phyloP scores from a whole-genome alignment of 1,140 invertebrate species.

The Acromyrmex charruanus region DNA sequence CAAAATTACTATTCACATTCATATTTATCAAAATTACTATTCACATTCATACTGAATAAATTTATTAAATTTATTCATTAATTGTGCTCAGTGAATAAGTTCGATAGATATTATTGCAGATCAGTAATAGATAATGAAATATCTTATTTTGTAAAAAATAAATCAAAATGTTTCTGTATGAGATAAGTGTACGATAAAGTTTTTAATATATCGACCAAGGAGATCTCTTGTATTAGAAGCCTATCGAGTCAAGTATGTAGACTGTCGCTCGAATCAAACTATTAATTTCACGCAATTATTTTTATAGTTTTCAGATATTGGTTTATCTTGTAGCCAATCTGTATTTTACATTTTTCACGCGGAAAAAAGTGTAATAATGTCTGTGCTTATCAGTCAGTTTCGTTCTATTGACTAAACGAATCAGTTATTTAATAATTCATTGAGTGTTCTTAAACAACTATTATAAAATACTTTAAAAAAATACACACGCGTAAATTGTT shows the following conservation, averaged over 20 bases:
- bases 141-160: background rate
- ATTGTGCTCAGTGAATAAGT: background rate
- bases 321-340: background rate
- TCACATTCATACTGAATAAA: background rate
- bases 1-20: background rate
- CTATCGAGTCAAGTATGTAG: background rate
- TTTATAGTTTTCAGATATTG: conserved; percentile 17
- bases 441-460: background rate
- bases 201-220: background rate
- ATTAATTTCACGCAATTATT: conserved; percentile 15
- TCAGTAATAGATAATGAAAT: conserved; percentile 3
- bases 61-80: background rate
- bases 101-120: background rate
- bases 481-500: background rate
- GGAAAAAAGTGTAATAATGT: background rate
- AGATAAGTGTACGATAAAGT: background rate
- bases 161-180: background rate
- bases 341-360: background rate
- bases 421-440: conserved; percentile 12
- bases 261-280: conserved; percentile 6
- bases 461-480: conserved; percentile 3
- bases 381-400: background rate
- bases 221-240: background rate
- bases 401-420: background rate
- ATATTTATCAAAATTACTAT: background rate